phyloP scores from a whole-genome alignment of 2,888 invertebrate genomes.

The Calameuta pallipes region DNA sequence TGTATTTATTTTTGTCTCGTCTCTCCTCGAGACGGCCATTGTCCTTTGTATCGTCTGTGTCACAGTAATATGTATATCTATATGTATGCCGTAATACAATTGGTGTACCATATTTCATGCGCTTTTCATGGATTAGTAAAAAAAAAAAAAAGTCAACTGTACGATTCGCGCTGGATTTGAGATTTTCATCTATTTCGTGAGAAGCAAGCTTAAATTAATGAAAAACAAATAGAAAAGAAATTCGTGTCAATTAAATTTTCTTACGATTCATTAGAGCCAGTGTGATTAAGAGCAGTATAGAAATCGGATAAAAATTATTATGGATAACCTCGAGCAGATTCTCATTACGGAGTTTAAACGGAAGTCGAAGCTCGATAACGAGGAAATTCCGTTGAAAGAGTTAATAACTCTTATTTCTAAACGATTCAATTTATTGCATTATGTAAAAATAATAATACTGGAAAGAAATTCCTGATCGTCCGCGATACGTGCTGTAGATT shows the following conservation, averaged over 20 bases:
- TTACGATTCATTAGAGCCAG: background rate
- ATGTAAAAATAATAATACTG: background rate
- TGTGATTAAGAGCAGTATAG: background rate
- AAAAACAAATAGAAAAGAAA: background rate
- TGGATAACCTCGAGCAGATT: background rate
- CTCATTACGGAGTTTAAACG: background rate
- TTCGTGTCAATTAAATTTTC: background rate
- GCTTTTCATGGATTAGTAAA: background rate
- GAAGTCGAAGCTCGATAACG: background rate
- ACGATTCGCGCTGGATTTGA: background rate
- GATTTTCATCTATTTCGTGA: background rate
- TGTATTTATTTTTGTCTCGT: background rate
- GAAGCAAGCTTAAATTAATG: background rate
- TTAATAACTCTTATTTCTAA: background rate
- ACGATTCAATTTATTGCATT: background rate
- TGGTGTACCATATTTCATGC: background rate
- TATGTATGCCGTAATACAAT: background rate
- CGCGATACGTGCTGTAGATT: background rate
- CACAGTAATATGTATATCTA: background rate
- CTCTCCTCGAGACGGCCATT: background rate
- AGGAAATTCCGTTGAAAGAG: background rate
- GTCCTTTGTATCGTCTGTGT: background rate
- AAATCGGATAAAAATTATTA: background rate
- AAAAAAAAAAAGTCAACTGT: background rate
- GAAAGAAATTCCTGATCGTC: background rate